Conservation (phyloP, 2,888 invertebrate genomes). For the Masnerella sp. region DNA sequence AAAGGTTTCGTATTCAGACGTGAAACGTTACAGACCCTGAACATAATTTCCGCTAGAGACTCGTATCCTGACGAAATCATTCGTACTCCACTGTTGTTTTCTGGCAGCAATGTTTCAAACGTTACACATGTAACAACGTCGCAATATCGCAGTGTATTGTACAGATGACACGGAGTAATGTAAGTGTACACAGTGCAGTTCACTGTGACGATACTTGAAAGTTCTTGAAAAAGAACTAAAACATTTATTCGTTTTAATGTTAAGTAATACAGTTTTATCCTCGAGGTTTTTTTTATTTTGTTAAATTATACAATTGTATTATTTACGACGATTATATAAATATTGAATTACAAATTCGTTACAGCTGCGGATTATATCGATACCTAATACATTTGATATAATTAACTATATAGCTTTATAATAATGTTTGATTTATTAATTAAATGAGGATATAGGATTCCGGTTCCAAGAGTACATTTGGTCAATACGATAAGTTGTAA, state of each 20-base stretch:
- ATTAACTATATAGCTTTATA: neutral
- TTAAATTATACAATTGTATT: too few species aligned
- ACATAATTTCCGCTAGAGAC: conserved; percentile 9
- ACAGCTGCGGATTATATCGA: too few species aligned
- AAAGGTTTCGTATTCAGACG: conserved; percentile 9
- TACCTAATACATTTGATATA: neutral
- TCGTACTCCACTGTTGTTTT: conserved; percentile 5
- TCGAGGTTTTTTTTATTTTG: too few species aligned
- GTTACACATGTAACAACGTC: neutral
- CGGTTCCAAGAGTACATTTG: too few species aligned
- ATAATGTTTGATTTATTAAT: conserved; percentile 2
- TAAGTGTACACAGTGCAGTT: neutral
- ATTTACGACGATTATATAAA: too few species aligned
- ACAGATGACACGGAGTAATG: neutral
- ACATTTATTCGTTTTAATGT: too few species aligned
- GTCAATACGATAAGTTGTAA: neutral
- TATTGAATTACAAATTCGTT: too few species aligned
- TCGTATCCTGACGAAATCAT: neutral
- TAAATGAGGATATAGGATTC: neutral
- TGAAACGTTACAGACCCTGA: neutral
- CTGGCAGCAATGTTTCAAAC: neutral
- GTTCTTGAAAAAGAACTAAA: too few species aligned
- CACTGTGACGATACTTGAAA: too few species aligned
- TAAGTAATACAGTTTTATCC: too few species aligned
- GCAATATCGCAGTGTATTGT: neutral